Evolutionary conservation across 2,797 vertebrate genomes (phyloP).

Genomic region (Danionella dracula): DNA sequence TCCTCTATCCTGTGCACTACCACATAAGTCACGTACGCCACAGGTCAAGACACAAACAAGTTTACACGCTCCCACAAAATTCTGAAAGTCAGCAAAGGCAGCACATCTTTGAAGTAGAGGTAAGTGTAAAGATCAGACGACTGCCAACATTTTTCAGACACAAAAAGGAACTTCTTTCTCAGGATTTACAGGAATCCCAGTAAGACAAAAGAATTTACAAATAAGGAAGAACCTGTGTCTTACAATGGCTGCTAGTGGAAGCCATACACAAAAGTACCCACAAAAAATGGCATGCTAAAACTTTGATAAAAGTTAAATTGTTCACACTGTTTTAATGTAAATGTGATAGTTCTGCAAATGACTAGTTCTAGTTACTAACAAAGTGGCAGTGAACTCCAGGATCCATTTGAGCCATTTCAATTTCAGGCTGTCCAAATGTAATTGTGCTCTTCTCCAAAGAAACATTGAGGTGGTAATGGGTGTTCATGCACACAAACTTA

Average conservation of each 20-base stretch:
- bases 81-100: slow-evolving; percentile 4
- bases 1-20: not conserved
- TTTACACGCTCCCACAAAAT: slow-evolving; percentile 51
- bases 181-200: slow-evolving; percentile 4
- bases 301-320: too few relatives aligned
- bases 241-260: not conserved
- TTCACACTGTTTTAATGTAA: too few relatives aligned
- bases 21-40: slow-evolving; percentile 22
- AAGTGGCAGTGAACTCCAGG: slow-evolving; percentile 8
- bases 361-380: too few relatives aligned
- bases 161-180: not conserved
- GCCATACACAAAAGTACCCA: not conserved
- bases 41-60: slow-evolving; percentile 53
- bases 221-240: not conserved
- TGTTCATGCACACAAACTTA: slow-evolving; percentile 9
- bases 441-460: slow-evolving; percentile 7
- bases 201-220: slow-evolving; percentile 7
- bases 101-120: slow-evolving; percentile 1
- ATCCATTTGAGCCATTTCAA: slow-evolving; percentile 1
- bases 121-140: not conserved
- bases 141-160: not conserved
- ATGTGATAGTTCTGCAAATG: too few relatives aligned
- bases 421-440: slow-evolving; percentile 8
- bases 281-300: too few relatives aligned
- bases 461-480: slow-evolving; percentile 26